Evolutionary conservation across 2,888 invertebrate species (phyloP).

Genomic region (Nasonovia ribisnigri): DNA sequence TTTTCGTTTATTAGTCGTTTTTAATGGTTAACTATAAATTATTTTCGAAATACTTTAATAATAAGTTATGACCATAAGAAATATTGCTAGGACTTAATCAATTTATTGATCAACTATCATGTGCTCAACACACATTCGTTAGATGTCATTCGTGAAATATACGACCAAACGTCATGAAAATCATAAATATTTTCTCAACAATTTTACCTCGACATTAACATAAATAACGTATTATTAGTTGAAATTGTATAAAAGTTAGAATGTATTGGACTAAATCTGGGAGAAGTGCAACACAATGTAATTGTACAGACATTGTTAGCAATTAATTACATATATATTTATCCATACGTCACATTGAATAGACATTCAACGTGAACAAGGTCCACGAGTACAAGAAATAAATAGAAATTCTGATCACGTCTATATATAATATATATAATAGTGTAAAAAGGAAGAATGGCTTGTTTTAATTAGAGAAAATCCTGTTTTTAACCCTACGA

Average conservation of each 20-base stretch:
- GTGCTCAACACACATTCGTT: neutral
- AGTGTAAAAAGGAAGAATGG: neutral
- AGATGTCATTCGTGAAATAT: slow-evolving; percentile 9
- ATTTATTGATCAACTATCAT: slow-evolving; percentile 30
- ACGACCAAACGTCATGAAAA: neutral
- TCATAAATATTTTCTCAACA: slow-evolving; percentile 8
- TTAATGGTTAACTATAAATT: slow-evolving; percentile 49
- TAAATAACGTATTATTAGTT: slow-evolving; percentile 29
- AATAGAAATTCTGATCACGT: slow-evolving; percentile 34
- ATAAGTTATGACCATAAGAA: neutral
- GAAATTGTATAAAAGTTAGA: neutral
- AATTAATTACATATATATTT: slow-evolving; percentile 37
- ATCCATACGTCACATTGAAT: slow-evolving; percentile 6
- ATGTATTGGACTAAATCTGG: neutral
- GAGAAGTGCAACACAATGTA: neutral
- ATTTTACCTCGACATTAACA: slow-evolving; percentile 21
- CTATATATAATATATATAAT: neutral
- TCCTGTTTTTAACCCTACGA: slow-evolving; percentile 16
- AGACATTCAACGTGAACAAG: neutral
- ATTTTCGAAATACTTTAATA: slow-evolving; percentile 40
- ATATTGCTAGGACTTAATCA: slow-evolving; percentile 24
- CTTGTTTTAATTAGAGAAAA: neutral
- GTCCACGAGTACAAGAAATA: neutral
- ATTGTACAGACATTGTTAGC: neutral
- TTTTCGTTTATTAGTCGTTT: slow-evolving; percentile 30